Evolutionary conservation across 2,113 vertebrate genomes (phyloP), one percentile per base, ranked within the genome.

Genomic region (Hippocampus zosterae): DNA sequence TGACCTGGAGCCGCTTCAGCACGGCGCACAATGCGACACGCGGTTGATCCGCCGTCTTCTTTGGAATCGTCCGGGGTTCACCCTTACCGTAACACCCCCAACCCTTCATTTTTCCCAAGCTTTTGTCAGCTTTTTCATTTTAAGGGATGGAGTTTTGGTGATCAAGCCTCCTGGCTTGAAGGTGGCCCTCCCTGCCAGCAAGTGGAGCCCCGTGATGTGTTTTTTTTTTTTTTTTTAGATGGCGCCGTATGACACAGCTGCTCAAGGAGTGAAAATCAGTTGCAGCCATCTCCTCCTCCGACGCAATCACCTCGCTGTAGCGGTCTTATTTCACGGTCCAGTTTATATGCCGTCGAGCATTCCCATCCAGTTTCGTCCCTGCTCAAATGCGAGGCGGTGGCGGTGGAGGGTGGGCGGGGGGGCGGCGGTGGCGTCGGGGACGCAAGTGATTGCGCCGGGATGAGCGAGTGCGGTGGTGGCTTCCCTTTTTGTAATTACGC

Each of bases 221-320:
- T 23, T 23, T 23, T 3, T 55, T 2, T 11, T 55, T 55, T 55
- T 55, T 55, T 55, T 55, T 23, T 6, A 69, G 62, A 83, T 77
- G 62, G 74, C 66, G 73, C 81, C 70, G 74, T 74, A 77, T 79
- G 77, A 81, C 68, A 81, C 81, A 82, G 84, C 78, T 84, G 84
- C 78, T 81, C 74, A 80, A 85, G 84, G 82, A 88, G 84, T 71
- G 74, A 80, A 79, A 86, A 82, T 81, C 74, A 81, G 72, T 81
- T 76, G 69, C 71, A 64, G 65, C 71, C 67, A 67, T 83, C 73
- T 81, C 81, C 21, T 74, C 67, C 64, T 65, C 78, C 41, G 73
- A 72, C 70, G 81, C 72, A 75, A 83, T 81, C 81, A 84, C 80
- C 78, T 61, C 61, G 67, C 79, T 81, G 69, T 44, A 59, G 52